Conservation (phyloP, 2,113 vertebrate species). For the Zingel zingel region DNA sequence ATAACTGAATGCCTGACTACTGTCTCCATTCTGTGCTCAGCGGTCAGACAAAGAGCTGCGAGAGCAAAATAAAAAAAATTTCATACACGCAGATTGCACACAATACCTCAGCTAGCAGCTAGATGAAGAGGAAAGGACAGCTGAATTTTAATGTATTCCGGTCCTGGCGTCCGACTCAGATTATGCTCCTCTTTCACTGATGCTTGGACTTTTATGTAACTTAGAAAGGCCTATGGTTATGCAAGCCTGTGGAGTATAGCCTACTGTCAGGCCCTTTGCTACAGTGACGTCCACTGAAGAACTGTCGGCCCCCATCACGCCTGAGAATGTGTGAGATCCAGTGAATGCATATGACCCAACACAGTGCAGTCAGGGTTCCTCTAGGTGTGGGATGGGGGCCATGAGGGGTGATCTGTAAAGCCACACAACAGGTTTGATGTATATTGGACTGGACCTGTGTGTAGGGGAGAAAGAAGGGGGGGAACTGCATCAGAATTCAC, state of each 20-base stretch:
- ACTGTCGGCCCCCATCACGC: slow-evolving; percentile 38
- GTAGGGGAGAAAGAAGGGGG: slow-evolving; percentile 6
- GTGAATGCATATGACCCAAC: slow-evolving; percentile 21
- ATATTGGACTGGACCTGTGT: slow-evolving; percentile 49
- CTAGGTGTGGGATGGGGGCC: slow-evolving; percentile 1
- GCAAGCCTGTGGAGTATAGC: slow-evolving; percentile 40
- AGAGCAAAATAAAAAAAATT: neutral
- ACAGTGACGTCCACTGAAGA: slow-evolving; percentile 26
- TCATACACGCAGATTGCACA: neutral
- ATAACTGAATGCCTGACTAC: slow-evolving; percentile 2
- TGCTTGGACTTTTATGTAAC: slow-evolving; percentile 64
- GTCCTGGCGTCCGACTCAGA: slow-evolving; percentile 32
- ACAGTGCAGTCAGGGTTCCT: neutral
- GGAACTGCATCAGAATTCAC: slow-evolving; percentile 21
- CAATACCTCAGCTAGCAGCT: neutral
- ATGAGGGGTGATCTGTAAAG: slow-evolving; percentile 8
- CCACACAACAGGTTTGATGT: slow-evolving; percentile 53
- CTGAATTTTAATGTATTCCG: slow-evolving; percentile 34
- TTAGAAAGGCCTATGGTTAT: slow-evolving; percentile 44
- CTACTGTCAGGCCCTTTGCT: slow-evolving; percentile 33
- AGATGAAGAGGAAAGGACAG: slow-evolving; percentile 13
- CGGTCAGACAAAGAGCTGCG: slow-evolving; percentile 11
- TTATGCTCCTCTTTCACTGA: slow-evolving; percentile 35
- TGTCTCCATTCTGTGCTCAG: slow-evolving; percentile 23
- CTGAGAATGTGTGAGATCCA: slow-evolving; percentile 33